Evolutionary conservation across 2,113 vertebrate species (phyloP), one percentile per base, ranked within the genome.

Genomic region (Leptobrachium ailaonicum): DNA sequence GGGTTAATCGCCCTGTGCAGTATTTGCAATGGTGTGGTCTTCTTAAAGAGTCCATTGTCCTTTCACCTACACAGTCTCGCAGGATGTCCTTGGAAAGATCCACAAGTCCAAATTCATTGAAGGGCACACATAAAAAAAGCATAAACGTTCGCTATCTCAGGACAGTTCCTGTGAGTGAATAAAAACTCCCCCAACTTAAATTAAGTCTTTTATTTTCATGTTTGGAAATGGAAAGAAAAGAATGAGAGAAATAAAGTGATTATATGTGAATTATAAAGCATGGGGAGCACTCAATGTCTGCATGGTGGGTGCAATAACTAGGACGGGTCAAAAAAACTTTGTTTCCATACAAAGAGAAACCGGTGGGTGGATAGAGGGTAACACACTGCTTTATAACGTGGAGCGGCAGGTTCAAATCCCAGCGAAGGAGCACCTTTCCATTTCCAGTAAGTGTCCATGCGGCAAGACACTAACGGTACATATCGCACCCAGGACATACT

Each of bases 31-130:
- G 91, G 90, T 91, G 90, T 92, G 92, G 92, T 92, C 91, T 82
- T 79, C 71, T 66, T 0, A 75, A 87, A 80, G 41, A 6, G 85
- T 8, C 71, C 83, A 82, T 0, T 13, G 88, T 87, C 86, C 82
- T 85, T 86, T 87, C 86, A 82, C 87, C 86, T 89, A 85, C 53
- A 77, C 86, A 87, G 87, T 85, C 82, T 83, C 83, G 71, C 77
- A 83, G 86, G 40, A 67, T 81, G 82, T 90, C 87, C 87, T 85
- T 86, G 86, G 85, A 84, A 89, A 85, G 81, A 87, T 90, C 88
- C 85, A 88, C 87, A 90, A 90, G 88, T 88, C 85, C 87, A 91
- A 85, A 88, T 89, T 88, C 85, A 88, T 90, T 87, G 92, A 83
- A 83, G 76, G 89, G 88, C 90, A n/a, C 91, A 89, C 92, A 87